Conservation (phyloP, 2,888 invertebrate genomes). For the Ormyrus nitidulus region DNA sequence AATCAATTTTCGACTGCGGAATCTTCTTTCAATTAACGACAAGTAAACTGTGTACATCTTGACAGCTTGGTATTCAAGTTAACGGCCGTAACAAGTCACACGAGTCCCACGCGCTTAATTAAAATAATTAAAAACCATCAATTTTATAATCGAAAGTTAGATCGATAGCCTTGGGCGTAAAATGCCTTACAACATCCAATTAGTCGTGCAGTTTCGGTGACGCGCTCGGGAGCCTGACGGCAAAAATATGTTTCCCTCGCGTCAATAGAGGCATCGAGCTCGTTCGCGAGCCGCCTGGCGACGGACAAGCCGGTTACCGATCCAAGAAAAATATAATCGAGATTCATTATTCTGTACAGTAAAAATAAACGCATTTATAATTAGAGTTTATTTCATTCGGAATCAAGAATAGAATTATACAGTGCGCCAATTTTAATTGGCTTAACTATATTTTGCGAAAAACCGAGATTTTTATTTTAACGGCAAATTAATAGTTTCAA, state of each 20-base stretch:
- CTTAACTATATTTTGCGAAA: no score
- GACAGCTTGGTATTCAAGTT: no score
- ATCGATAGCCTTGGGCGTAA: constrained; percentile 33
- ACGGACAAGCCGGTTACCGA: not conserved
- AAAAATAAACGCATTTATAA: no score
- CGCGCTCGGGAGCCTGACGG: constrained; percentile 3
- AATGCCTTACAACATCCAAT: constrained; percentile 46
- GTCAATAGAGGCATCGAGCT: constrained; percentile 5
- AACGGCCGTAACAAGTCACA: no score
- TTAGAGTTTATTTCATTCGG: no score
- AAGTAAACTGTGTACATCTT: no score
- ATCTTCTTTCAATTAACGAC: no score
- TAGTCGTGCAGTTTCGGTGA: constrained; percentile 20
- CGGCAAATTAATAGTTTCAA: no score
- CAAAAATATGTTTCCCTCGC: constrained; percentile 37
- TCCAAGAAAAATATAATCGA: constrained; percentile 23
- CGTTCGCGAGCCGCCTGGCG: not conserved
- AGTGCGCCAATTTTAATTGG: no score
- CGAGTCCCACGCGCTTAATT: constrained; percentile 4
- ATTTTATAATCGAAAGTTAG: constrained; percentile 35
- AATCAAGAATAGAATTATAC: no score
- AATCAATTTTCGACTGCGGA: no score
- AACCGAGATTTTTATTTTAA: no score
- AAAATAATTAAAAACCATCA: constrained; percentile 45
- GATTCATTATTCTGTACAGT: not conserved